These are phyloP conservation scores for Brenthis daphne DNA, from an alignment of 2,888 invertebrate genomes.

Conservation along the genomic window DNA sequence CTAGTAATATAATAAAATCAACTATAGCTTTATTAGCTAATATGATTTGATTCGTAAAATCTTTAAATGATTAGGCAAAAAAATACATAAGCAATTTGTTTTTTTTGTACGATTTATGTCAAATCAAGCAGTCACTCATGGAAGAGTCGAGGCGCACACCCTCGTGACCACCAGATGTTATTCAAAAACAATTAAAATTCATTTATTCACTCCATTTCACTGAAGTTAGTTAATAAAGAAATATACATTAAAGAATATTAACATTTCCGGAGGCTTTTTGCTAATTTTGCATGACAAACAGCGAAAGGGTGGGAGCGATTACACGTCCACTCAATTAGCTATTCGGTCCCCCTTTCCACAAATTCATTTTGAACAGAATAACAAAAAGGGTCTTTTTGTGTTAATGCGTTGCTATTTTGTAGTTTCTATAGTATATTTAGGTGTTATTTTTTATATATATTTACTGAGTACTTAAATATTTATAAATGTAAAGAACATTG, in stretches of 20 bases:
- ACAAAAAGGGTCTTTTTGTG: slow-evolving; percentile 7
- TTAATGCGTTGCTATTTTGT: slow-evolving; percentile 1
- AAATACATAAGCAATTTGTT: background rate
- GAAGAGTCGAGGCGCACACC: too few species aligned
- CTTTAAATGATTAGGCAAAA: background rate
- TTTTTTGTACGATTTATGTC: too few species aligned
- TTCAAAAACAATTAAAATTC: background rate
- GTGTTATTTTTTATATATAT: background rate
- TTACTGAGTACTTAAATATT: background rate
- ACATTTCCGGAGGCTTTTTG: background rate
- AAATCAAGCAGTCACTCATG: too few species aligned
- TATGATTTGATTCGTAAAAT: background rate
- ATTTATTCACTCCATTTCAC: slow-evolving; percentile 4
- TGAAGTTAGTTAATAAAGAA: slow-evolving; percentile 1
- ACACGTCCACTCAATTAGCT: slow-evolving; percentile 27
- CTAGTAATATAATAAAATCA: too few species aligned
- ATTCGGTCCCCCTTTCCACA: slow-evolving; percentile 15
- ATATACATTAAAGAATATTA: slow-evolving; percentile 9
- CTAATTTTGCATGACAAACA: slow-evolving; percentile 17
- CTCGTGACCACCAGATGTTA: background rate
- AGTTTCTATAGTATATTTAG: background rate
- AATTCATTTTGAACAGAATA: slow-evolving; percentile 21
- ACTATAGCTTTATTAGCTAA: too few species aligned
- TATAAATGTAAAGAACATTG: too few species aligned
- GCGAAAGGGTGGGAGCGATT: slow-evolving; percentile 13